Percentiles rank a stretch among this genome's conserved stretches.
Conservation (phyloP, 1,140 invertebrate species). For the Trichomalopsis sarcophagae region DNA sequence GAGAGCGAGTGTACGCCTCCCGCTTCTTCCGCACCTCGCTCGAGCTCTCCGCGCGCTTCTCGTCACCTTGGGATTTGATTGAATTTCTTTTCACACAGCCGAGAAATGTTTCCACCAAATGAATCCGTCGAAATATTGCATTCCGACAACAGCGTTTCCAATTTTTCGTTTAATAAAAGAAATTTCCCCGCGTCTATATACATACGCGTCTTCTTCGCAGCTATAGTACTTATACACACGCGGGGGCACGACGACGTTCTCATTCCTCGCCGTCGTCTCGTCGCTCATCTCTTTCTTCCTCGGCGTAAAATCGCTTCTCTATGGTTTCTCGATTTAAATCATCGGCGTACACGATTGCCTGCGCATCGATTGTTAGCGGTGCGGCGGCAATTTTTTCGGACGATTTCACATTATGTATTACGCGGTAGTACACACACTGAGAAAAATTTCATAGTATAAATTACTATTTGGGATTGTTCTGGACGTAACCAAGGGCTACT, state of each 20-base stretch:
- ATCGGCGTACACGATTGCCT: too few relatives aligned
- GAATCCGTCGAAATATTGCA: slow-evolving; percentile 76
- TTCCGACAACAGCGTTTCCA: slow-evolving; percentile 72
- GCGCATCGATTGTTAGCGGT: not conserved
- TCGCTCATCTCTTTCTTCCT: not conserved
- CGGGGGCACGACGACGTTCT: not conserved
- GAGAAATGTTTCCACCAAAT: slow-evolving; percentile 76
- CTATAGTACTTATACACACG: too few relatives aligned
- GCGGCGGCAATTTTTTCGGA: slow-evolving; percentile 4
- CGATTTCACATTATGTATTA: slow-evolving; percentile 12
- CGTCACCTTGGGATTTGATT: slow-evolving; percentile 74
- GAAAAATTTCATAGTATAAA: too few relatives aligned
- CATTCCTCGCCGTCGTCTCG: slow-evolving; percentile 18
- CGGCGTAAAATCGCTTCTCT: too few relatives aligned
- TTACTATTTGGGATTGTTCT: too few relatives aligned
- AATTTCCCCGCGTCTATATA: slow-evolving; percentile 58
- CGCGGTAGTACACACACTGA: not conserved
- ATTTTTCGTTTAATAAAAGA: slow-evolving; percentile 75
- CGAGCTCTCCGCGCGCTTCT: slow-evolving; percentile 46
- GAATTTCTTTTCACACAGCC: slow-evolving; percentile 72
- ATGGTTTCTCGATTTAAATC: too few relatives aligned
- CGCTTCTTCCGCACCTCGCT: slow-evolving; percentile 18
- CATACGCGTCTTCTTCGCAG: not conserved
- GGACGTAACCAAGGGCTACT: too few relatives aligned
- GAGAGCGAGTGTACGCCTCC: not conserved